Evolutionary conservation across 2,888 invertebrate genomes (phyloP).

Genomic region (Scaptomyza caliginosa): DNA sequence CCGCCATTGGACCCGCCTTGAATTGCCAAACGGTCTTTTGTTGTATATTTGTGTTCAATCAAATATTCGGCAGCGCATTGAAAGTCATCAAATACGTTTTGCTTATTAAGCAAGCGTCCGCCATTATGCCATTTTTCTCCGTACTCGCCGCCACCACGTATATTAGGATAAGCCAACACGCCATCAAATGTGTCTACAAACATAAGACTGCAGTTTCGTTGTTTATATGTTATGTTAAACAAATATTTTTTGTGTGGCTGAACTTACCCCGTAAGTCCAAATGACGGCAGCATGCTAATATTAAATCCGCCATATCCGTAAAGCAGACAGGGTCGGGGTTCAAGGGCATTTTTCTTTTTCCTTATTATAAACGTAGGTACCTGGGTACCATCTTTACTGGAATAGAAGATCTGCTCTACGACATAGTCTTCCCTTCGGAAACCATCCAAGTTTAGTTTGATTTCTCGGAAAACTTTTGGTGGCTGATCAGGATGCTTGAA

Average conservation of each 20-base stretch:
- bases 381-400: constrained; percentile 95
- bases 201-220: constrained; percentile 85
- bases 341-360: constrained; percentile 86
- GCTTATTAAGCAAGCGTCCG: constrained; percentile 95
- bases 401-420: constrained; percentile 95
- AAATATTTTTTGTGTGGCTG: constrained; percentile 24
- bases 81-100: constrained; percentile 99
- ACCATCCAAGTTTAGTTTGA: constrained; percentile 91
- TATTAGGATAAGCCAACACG: constrained; percentile 95
- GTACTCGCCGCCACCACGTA: constrained; percentile 98
- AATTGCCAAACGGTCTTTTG: constrained; percentile 90
- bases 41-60: constrained; percentile 91
- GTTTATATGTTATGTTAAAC: background rate
- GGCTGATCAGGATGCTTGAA: constrained; percentile 87
- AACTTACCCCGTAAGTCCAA: constrained; percentile 89
- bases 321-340: constrained; percentile 90
- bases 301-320: constrained; percentile 99
- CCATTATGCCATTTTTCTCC: constrained; percentile 98
- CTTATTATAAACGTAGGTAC: constrained; percentile 98
- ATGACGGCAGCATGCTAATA: constrained; percentile 94
- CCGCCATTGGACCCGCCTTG: constrained; percentile 99
- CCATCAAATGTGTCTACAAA: constrained; percentile 96
- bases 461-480: constrained; percentile 91
- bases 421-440: constrained; percentile 91
- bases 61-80: constrained; percentile 96